phyloP scores from a whole-genome alignment of 2,888 invertebrate genomes.

The Caenorhabditis doughertyi region DNA sequence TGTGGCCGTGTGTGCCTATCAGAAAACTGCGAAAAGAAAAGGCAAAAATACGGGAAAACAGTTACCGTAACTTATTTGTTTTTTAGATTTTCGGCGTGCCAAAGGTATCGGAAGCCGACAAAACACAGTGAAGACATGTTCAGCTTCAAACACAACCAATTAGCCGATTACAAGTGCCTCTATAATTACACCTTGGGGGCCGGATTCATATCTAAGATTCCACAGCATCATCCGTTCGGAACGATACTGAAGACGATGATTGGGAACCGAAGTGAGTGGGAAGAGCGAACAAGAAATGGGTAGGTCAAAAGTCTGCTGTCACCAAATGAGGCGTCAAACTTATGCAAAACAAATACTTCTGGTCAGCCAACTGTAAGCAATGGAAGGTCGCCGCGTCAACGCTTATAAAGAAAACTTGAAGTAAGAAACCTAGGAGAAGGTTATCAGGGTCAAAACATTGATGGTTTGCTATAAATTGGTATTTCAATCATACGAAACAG shows the following conservation, averaged over 20 bases:
- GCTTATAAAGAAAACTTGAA: conserved; percentile 2
- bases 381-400: conserved; percentile 11
- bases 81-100: conserved; percentile 42
- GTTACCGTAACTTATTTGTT: conserved; percentile 18
- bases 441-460: conserved; percentile 29
- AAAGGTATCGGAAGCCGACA: conserved; percentile 53
- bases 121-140: conserved; percentile 26
- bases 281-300: not conserved
- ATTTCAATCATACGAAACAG: not conserved
- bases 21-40: conserved; percentile 11
- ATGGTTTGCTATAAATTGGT: not conserved
- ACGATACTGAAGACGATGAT: conserved; percentile 10
- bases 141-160: conserved; percentile 49
- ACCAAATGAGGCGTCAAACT: conserved; percentile 54
- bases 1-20: conserved; percentile 18
- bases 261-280: conserved; percentile 2
- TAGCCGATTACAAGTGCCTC: conserved; percentile 60
- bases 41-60: conserved; percentile 22
- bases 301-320: conserved; percentile 24
- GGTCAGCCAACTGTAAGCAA: conserved; percentile 48
- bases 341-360: conserved; percentile 53
- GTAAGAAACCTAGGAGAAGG: not conserved
- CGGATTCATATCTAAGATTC: conserved; percentile 34
- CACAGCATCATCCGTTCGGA: conserved; percentile 42
- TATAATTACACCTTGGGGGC: conserved; percentile 48